Evolutionary conservation across 2,888 invertebrate species (phyloP).

Genomic region (Allacma fusca): DNA sequence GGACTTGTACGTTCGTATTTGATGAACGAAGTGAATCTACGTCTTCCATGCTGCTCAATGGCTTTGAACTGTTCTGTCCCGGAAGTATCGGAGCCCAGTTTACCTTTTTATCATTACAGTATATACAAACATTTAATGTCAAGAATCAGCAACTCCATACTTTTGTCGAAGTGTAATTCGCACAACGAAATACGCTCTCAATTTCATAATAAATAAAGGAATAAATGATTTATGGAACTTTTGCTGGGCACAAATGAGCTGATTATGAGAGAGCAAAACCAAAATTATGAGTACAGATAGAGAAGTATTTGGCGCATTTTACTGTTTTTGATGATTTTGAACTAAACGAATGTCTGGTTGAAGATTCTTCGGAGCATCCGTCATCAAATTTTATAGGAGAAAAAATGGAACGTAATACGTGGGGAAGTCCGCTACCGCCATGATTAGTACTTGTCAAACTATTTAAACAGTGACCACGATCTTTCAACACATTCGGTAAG

Average conservation of each 20-base stretch:
- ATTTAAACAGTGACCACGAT: conserved; percentile 9
- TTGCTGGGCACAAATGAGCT: too few relatives aligned
- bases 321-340: conserved; percentile 19
- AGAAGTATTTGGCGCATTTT: too few relatives aligned
- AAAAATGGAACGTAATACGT: background rate
- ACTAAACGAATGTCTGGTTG: background rate
- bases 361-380: background rate
- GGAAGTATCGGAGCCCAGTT: conserved; percentile 17
- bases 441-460: conserved; percentile 5
- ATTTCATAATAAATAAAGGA: too few relatives aligned
- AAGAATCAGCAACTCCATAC: too few relatives aligned
- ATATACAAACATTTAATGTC: too few relatives aligned
- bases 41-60: background rate
- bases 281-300: too few relatives aligned
- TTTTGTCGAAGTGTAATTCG: too few relatives aligned
- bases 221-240: too few relatives aligned
- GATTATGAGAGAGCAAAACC: too few relatives aligned
- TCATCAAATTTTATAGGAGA: background rate
- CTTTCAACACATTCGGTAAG: conserved; percentile 27
- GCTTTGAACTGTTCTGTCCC: background rate
- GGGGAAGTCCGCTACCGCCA: background rate
- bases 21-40: background rate
- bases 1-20: too few relatives aligned
- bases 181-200: too few relatives aligned
- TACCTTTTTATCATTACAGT: background rate